Percentiles rank a stretch among this genome's conserved stretches.
Evolutionary conservation across 2,113 vertebrate species (phyloP).

Genomic region (Acanthochromis polyacanthus): DNA sequence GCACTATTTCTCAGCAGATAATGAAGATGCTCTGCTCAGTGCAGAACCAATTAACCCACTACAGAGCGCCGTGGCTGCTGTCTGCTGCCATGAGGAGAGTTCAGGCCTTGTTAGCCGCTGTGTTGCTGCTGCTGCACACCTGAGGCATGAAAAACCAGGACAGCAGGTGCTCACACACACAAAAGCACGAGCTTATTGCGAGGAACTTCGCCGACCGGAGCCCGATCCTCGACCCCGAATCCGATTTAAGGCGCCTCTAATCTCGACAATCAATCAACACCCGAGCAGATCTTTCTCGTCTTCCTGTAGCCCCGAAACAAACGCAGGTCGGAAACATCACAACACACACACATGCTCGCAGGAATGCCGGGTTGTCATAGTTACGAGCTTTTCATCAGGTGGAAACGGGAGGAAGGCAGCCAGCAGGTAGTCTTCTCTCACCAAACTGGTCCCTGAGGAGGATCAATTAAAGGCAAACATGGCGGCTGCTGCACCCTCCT

Average conservation of each 20-base stretch:
- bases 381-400: conserved; percentile 40
- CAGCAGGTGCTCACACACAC: conserved; percentile 31
- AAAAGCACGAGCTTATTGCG: conserved; percentile 1
- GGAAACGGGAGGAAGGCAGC: conserved; percentile 22
- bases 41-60: conserved; percentile 46
- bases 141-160: conserved; percentile 31
- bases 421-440: conserved; percentile 54
- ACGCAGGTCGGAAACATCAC: neutral
- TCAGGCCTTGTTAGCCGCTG: conserved; percentile 26
- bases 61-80: conserved; percentile 13
- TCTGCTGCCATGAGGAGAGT: conserved; percentile 21
- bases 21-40: conserved; percentile 44
- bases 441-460: conserved; percentile 50
- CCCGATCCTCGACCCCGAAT: neutral
- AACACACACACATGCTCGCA: neutral
- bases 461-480: conserved; percentile 62
- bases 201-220: neutral
- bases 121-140: conserved; percentile 28
- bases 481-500: conserved; percentile 26
- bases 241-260: neutral
- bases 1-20: conserved; percentile 32
- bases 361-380: conserved; percentile 47
- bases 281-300: neutral
- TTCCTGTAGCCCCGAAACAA: neutral
- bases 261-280: neutral